A percentile compares a stretch with the other conserved stretches of the same genome.
phyloP scores from a whole-genome alignment of 2,797 vertebrate genomes.

The Sebastes vulpes region DNA sequence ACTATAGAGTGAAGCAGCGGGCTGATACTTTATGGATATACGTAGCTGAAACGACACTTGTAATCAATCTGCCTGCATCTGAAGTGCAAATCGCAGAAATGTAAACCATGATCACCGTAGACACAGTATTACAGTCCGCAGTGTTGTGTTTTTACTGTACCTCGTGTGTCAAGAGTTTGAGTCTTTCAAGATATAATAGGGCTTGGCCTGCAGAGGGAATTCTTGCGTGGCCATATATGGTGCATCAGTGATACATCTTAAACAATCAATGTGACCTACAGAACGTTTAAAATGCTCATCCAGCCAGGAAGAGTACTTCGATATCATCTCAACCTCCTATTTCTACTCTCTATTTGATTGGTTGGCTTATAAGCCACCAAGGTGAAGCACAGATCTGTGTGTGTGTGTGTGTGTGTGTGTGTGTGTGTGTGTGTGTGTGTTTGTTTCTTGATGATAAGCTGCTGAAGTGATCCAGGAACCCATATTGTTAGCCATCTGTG shows the following conservation, averaged over 20 bases:
- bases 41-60: slow-evolving; percentile 10
- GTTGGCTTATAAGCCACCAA: slow-evolving; percentile 11
- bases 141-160: neutral
- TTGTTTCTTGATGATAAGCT: slow-evolving; percentile 62
- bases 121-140: slow-evolving; percentile 5
- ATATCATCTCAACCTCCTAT: neutral
- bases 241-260: slow-evolving; percentile 12
- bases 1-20: slow-evolving; percentile 11
- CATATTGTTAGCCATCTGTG: slow-evolving; percentile 85
- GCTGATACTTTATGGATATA: slow-evolving; percentile 6
- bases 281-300: slow-evolving; percentile 3
- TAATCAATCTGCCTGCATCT: neutral
- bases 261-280: slow-evolving; percentile 2
- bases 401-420: neutral
- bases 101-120: neutral
- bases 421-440: neutral
- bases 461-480: slow-evolving; percentile 75
- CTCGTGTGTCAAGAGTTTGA: slow-evolving; percentile 38
- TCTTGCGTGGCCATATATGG: slow-evolving; percentile 49
- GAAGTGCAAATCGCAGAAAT: neutral
- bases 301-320: neutral
- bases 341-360: neutral
- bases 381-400: slow-evolving; percentile 23
- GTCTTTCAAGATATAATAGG: slow-evolving; percentile 38
- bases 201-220: slow-evolving; percentile 3